Percentiles rank a stretch among this genome's conserved stretches.
Evolutionary conservation across 2,888 invertebrate species (phyloP).

Genomic region (Calameuta idolon): DNA sequence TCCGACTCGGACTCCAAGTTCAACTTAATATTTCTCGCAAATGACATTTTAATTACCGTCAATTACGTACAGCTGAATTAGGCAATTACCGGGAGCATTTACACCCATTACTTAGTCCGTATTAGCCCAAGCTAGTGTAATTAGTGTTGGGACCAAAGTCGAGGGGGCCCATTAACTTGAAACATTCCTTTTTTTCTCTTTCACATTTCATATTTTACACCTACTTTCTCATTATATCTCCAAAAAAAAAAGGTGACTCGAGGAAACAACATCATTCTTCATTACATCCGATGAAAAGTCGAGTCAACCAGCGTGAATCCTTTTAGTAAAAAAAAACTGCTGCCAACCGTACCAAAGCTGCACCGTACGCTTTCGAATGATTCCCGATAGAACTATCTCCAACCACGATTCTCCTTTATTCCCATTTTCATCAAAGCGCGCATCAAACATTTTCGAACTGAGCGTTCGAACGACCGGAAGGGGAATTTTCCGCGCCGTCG

Average conservation of each 20-base stretch:
- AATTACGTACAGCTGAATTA: conserved; percentile 50
- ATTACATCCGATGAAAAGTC: not conserved
- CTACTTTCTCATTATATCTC: not conserved
- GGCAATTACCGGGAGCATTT: conserved; percentile 46
- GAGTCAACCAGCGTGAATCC: not conserved
- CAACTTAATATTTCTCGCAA: conserved; percentile 27
- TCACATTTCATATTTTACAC: not conserved
- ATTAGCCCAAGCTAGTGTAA: conserved; percentile 42
- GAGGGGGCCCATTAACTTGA: not conserved
- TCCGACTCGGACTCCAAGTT: not conserved
- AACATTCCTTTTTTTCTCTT: not conserved
- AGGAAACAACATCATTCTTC: not conserved
- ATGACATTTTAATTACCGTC: conserved; percentile 48
- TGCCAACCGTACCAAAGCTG: not conserved
- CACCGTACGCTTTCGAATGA: not conserved
- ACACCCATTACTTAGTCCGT: conserved; percentile 40
- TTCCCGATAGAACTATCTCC: not conserved
- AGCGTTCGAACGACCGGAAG: conserved; percentile 51
- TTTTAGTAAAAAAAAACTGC: not conserved
- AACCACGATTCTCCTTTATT: not conserved
- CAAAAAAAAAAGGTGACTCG: not conserved
- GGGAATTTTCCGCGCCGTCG: conserved; percentile 55
- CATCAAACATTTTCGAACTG: not conserved
- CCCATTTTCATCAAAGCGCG: not conserved
- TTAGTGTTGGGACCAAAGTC: conserved; percentile 29